Base-by-base conservation (phyloP, 2,797 vertebrate species). In the Denticeps clupeoides region DNA sequence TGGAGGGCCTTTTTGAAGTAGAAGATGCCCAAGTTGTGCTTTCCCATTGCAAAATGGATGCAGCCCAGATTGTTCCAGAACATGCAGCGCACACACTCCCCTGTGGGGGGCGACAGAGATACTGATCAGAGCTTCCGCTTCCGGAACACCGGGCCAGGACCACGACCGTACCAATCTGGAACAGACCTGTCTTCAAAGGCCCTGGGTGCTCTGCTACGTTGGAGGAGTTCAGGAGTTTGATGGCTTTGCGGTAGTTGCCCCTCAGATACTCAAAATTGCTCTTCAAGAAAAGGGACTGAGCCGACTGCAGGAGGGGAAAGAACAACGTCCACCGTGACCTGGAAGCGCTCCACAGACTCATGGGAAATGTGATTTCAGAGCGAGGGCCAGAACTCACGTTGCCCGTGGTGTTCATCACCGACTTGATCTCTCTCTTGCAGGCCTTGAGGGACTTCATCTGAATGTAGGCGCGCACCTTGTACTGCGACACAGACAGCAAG, bases 21-120 rank as follows among this genome's bases (percentile, higher is more conserved):
- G 83, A 99, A 99, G 65, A 97, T 89, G 27, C 93, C 93, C 32
- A 99, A 79, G 41, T 99, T 97, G 75, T 98, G 93, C 68, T 99
- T 99, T 60, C 92, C 93, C 95, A 99, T 99, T 31, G 95, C 94
- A 74, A 97, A 97, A 74, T 99, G 95, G 67, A 99, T 97, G 67
- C 95, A 99, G 52, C 95, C 95, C 67, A 99, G 87, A 67, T 99
- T 99, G 75, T 98, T 99, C 95, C 95, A 99, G 77, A 98, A 99
- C 95, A 99, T 99, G 63, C 95, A 98, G 2, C 91, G 80, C 46
- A 93, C 83, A 70, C 92, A 98, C 88, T 99, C 95, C 69, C 95
- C 95, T 99, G 65, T 21, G 51, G 16, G 12, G 1, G 12, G 1
- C 1, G 6, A 1, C 10, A 42, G 4, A 29, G 16, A 24, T 3